phyloP scores from a whole-genome alignment of 2,888 invertebrate genomes.

The Agrotis exclamationis region DNA sequence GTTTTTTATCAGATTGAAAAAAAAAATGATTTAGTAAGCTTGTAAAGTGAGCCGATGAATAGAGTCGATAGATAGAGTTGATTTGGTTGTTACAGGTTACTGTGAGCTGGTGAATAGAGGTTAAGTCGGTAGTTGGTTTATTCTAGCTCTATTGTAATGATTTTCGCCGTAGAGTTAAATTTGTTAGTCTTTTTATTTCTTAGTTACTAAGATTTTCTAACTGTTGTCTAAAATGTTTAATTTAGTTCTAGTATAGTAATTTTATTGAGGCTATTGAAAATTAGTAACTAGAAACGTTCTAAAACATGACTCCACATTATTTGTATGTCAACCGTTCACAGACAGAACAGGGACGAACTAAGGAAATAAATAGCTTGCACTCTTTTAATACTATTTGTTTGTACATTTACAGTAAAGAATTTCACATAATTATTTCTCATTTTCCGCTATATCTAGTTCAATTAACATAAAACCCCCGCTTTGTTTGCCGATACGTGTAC shows the following conservation, averaged over 20 bases:
- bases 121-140: conserved; percentile 39
- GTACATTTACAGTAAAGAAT: conserved; percentile 31
- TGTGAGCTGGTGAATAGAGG: conserved; percentile 29
- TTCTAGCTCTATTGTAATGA: conserved; percentile 11
- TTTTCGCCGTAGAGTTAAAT: background rate
- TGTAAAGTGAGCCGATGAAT: conserved; percentile 57
- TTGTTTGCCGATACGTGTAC: conserved; percentile 63
- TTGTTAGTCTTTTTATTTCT: background rate
- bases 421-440: conserved; percentile 55
- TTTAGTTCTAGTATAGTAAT: background rate
- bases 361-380: conserved; percentile 24
- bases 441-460: conserved; percentile 59
- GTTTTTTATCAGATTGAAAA: conserved; percentile 51
- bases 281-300: background rate
- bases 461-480: conserved; percentile 52
- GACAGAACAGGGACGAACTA: conserved; percentile 16
- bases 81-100: conserved; percentile 49
- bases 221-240: background rate
- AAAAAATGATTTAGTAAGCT: conserved; percentile 59
- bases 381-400: conserved; percentile 18
- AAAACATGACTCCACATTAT: background rate
- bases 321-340: conserved; percentile 14
- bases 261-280: background rate
- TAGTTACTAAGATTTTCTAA: background rate
- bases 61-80: conserved; percentile 47